Percentiles rank a stretch among this genome's conserved stretches.
phyloP scores from a whole-genome alignment of 2,888 invertebrate species.

The Habrosyne pyritoides region DNA sequence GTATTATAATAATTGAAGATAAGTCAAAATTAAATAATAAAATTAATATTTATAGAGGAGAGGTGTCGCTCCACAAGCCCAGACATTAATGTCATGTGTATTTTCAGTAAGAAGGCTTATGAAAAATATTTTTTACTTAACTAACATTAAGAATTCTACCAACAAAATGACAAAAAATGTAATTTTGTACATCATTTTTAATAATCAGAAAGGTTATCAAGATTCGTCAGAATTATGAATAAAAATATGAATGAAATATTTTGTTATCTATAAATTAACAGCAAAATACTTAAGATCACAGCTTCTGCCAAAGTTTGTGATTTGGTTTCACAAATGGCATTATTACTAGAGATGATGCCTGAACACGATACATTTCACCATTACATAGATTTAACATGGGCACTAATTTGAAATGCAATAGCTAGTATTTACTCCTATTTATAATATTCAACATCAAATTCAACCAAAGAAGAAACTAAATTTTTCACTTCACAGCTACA shows the following conservation, averaged over 20 bases:
- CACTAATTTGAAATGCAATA: conserved; percentile 46
- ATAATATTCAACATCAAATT: conserved; percentile 61
- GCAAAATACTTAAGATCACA: conserved; percentile 65
- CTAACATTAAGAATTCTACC: background rate
- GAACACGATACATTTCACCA: conserved; percentile 47
- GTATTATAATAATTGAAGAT: conserved; percentile 42
- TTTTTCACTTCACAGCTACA: conserved; percentile 31
- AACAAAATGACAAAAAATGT: background rate
- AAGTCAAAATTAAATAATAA: conserved; percentile 23
- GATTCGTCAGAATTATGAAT: background rate
- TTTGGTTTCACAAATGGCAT: conserved; percentile 49
- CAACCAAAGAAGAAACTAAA: conserved; percentile 53
- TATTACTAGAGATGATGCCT: conserved; percentile 43
- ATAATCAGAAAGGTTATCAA: background rate
- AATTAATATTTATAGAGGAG: conserved; percentile 15
- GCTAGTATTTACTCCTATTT: conserved; percentile 37
- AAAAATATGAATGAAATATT: conserved; percentile 14
- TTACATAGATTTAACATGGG: conserved; percentile 44
- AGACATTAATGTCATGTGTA: background rate
- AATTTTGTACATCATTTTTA: background rate
- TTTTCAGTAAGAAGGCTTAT: background rate
- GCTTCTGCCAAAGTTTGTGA: conserved; percentile 53
- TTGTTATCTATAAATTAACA: conserved; percentile 50
- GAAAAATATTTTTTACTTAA: background rate
- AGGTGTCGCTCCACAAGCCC: conserved; percentile 16